A percentile compares a stretch with the other conserved stretches of the same genome.
phyloP scores from a whole-genome alignment of 1,140 invertebrate species.

The Hyposmocoma kahamanoa region DNA sequence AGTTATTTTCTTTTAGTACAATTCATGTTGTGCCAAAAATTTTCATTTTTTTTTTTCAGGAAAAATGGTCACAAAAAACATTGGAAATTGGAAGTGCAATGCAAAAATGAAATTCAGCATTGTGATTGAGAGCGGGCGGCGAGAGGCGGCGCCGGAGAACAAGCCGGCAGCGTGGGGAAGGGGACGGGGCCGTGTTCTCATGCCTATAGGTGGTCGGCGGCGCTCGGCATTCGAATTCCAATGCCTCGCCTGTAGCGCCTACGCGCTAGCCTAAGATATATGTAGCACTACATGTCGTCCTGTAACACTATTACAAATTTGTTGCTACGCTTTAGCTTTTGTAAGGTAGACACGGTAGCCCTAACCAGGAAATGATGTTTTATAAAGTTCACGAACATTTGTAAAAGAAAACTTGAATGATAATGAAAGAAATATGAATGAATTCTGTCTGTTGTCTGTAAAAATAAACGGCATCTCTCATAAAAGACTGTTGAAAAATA shows the following conservation, averaged over 20 bases:
- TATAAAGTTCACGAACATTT: constrained; percentile 2
- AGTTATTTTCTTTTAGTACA: too few species aligned
- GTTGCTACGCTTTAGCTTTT: too few species aligned
- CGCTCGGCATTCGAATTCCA: constrained; percentile 71
- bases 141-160: constrained; percentile 50
- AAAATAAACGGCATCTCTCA: constrained; percentile 46
- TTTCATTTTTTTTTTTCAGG: too few species aligned
- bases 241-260: constrained; percentile 64
- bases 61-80: too few species aligned
- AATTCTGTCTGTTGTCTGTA: constrained; percentile 28
- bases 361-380: background rate
- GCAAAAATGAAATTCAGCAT: constrained; percentile 68
- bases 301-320: background rate
- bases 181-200: constrained; percentile 59
- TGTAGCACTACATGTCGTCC: constrained; percentile 11
- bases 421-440: too few species aligned
- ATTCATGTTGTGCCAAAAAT: too few species aligned
- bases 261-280: constrained; percentile 48
- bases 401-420: too few species aligned
- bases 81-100: too few species aligned
- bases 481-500: constrained; percentile 52
- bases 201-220: constrained; percentile 69
- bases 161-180: constrained; percentile 45
- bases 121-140: constrained; percentile 56
- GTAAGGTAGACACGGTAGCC: too few species aligned